Percentiles rank a stretch among this genome's conserved stretches.
These are phyloP conservation scores for Gymnoscopelus microlampas DNA, from an alignment of 2,797 vertebrate genomes.

Conservation along the genomic window DNA sequence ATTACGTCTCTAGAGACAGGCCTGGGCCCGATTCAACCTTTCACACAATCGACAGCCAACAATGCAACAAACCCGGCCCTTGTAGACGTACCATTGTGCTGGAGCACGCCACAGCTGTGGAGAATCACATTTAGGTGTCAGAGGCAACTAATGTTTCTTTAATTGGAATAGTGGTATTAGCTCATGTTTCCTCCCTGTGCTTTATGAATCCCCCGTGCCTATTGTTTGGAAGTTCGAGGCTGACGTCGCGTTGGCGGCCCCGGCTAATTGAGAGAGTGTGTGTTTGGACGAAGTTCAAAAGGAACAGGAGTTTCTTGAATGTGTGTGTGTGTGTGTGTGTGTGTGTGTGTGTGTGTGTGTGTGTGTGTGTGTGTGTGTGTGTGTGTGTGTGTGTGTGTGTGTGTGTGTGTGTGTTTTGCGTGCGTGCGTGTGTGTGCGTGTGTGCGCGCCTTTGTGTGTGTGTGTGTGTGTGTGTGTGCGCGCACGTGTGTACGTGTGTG, in stretches of 20 bases:
- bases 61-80: constrained; percentile 73
- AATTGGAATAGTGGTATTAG: constrained; percentile 82
- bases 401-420: constrained; percentile 16
- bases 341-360: constrained; percentile 11
- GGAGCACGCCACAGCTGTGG: constrained; percentile 74
- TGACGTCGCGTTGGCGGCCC: constrained; percentile 75
- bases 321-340: constrained; percentile 40
- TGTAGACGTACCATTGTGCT: constrained; percentile 68
- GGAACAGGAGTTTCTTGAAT: constrained; percentile 56
- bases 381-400: constrained; percentile 13
- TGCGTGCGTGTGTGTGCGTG: constrained; percentile 13
- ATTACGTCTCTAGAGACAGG: constrained; percentile 68
- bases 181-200: constrained; percentile 77
- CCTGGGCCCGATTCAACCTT: constrained; percentile 75
- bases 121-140: constrained; percentile 80
- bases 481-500: constrained; percentile 5
- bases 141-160: constrained; percentile 80
- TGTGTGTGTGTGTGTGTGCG: constrained; percentile 9
- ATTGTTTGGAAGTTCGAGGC: constrained; percentile 75
- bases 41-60: constrained; percentile 77
- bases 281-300: constrained; percentile 76
- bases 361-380: constrained; percentile 11
- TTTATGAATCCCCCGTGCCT: constrained; percentile 78
- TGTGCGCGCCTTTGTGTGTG: constrained; percentile 11
- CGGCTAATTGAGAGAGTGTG: constrained; percentile 77